These are phyloP conservation scores for Eurytoma adleriae DNA, from an alignment of 2,888 invertebrate species.

Conservation along the genomic window DNA sequence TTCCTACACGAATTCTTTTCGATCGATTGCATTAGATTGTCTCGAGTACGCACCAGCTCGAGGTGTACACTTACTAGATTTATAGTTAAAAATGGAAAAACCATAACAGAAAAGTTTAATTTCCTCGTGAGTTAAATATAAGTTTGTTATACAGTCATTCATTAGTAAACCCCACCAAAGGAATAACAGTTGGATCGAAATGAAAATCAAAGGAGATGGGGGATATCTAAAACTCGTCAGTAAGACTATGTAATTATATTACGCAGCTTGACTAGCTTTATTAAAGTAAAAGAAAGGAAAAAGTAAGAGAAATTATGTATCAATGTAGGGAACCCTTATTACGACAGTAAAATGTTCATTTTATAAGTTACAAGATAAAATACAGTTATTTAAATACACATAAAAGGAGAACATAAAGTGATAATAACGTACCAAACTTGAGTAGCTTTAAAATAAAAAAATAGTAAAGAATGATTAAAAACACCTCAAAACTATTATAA, in stretches of 20 bases:
- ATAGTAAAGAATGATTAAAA: background rate
- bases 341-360: constrained; percentile 41
- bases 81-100: constrained; percentile 19
- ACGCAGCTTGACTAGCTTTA: constrained; percentile 44
- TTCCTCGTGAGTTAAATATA: constrained; percentile 34
- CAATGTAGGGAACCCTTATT: constrained; percentile 33
- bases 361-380: constrained; percentile 9
- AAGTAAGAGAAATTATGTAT: constrained; percentile 10
- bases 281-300: constrained; percentile 26
- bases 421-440: constrained; percentile 11
- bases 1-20: constrained; percentile 15
- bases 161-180: constrained; percentile 18
- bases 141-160: constrained; percentile 14
- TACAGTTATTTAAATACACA: constrained; percentile 24
- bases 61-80: constrained; percentile 18
- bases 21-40: background rate
- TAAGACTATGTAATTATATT: constrained; percentile 24
- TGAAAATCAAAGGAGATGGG: constrained; percentile 1
- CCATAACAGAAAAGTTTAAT: constrained; percentile 37
- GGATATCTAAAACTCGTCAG: constrained; percentile 1
- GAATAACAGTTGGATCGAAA: constrained; percentile 26
- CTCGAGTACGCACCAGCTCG: constrained; percentile 15
- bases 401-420: constrained; percentile 18
- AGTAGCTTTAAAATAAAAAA: constrained; percentile 14
- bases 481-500: no score